Evolutionary conservation across 2,797 vertebrate species (phyloP).

Genomic region (Eleutherodactylus coqui): DNA sequence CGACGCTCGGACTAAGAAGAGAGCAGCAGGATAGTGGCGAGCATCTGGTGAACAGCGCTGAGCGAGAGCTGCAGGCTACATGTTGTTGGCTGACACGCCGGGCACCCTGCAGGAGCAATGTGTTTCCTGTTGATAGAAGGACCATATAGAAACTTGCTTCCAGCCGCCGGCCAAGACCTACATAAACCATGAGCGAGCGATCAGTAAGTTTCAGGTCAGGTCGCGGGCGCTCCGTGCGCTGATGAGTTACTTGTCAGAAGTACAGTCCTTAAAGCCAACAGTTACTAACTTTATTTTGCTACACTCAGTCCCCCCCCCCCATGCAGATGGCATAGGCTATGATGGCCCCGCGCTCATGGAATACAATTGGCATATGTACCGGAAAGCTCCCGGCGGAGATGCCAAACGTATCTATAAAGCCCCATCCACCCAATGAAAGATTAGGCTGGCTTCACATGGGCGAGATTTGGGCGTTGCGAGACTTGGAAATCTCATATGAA

Average conservation of each 20-base stretch:
- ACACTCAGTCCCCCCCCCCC: too few species aligned
- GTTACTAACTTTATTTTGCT: too few species aligned
- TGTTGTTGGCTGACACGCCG: slow-evolving; percentile 6
- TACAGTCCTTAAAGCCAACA: neutral
- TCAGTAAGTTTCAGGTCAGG: slow-evolving; percentile 27
- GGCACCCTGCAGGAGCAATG: slow-evolving; percentile 19
- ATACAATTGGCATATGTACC: too few species aligned
- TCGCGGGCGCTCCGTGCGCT: too few species aligned
- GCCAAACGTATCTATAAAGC: too few species aligned
- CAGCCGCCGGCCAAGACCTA: slow-evolving; percentile 13
- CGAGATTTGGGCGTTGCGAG: too few species aligned
- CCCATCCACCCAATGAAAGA: too few species aligned
- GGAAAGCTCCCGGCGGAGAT: too few species aligned
- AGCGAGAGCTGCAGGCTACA: slow-evolving; percentile 1
- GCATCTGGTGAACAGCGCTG: slow-evolving; percentile 27
- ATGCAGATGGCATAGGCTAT: too few species aligned
- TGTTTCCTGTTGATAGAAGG: slow-evolving; percentile 58
- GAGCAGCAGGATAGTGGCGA: slow-evolving; percentile 32
- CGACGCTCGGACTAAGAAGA: neutral
- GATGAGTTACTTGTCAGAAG: neutral
- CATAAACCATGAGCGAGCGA: neutral
- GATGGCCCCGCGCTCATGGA: too few species aligned
- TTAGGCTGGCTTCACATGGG: too few species aligned
- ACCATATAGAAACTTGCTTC: slow-evolving; percentile 30
- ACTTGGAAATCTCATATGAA: too few species aligned